Evolutionary conservation across 2,888 invertebrate species (phyloP), one percentile per base, ranked within the genome.

Genomic region (Tanytarsus gracilentus): DNA sequence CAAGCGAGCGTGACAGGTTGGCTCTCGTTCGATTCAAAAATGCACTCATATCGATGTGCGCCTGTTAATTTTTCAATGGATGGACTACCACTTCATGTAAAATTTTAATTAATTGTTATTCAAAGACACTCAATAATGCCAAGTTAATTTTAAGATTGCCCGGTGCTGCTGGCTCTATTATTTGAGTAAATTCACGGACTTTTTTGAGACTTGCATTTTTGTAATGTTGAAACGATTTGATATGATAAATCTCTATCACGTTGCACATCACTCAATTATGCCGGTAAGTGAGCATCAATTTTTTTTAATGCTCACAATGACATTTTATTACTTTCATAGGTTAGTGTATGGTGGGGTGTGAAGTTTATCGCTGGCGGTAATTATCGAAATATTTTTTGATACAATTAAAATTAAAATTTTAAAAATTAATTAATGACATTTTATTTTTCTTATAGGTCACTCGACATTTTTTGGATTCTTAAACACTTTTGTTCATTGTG

Each of bases 401-500:
- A 26, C n/a, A n/a, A n/a, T n/a, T n/a, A n/a, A 33, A n/a, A 14
- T 33, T 33, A 8, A 33, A 33, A n/a, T 33, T 33, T n/a, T 33
- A 14, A 14, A 36, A 44, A 16, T 44, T 21, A n/a, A 44, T 11
- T 21, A 7, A 16, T 5, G 27, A 8, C 36, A 36, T 36, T 14
- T 36, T 33, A 14, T 14, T 36, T 11, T 49, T 49, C 26, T 49
- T 11, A 14, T 7, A 53, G 90, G 95, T 25, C 94, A 96, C 74
- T 87, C 89, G 21, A 86, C 91, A 3, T 96, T 96, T 81, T 95
- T 96, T 71, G 91, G 94, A 2, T 81, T 93, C 74, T 76, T 95
- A 63, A 96, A 96, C 76, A 92, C 93, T 0, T 94, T 94, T 71
- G 94, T 96, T 4, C 96, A 96, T 75, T 87, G 95, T 65, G 76